Conservation (phyloP, 2,888 invertebrate genomes). For the Zeuzera pyrina region DNA sequence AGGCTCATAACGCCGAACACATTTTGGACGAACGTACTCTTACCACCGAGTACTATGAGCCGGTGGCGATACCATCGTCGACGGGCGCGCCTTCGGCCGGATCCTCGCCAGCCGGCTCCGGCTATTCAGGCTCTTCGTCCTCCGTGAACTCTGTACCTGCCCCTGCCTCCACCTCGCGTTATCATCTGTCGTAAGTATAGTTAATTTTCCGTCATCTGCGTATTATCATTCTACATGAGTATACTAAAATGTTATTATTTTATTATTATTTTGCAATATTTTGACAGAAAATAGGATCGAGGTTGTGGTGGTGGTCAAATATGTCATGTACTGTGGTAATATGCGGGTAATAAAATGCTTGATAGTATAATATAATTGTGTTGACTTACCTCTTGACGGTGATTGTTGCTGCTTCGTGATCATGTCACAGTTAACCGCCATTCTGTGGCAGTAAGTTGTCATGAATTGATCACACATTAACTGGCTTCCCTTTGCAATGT, state of each 20-base stretch:
- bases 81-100: slow-evolving; percentile 70
- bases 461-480: too few relatives aligned
- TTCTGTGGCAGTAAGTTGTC: too few relatives aligned
- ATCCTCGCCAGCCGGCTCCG: slow-evolving; percentile 70
- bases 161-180: slow-evolving; percentile 53
- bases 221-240: not conserved
- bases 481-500: slow-evolving; percentile 29
- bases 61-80: slow-evolving; percentile 80
- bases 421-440: too few relatives aligned
- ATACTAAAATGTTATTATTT: too few relatives aligned
- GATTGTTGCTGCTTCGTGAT: slow-evolving; percentile 8
- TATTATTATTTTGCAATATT: too few relatives aligned
- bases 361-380: not conserved
- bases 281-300: too few relatives aligned
- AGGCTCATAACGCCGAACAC: slow-evolving; percentile 93
- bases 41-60: slow-evolving; percentile 94
- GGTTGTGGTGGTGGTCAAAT: too few relatives aligned
- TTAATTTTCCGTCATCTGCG: slow-evolving; percentile 12
- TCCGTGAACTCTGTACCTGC: slow-evolving; percentile 68
- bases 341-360: not conserved
- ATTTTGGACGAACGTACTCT: slow-evolving; percentile 89
- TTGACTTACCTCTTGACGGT: slow-evolving; percentile 16
- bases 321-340: too few relatives aligned
- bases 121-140: slow-evolving; percentile 77
- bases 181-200: slow-evolving; percentile 62